phyloP scores from a whole-genome alignment of 1,140 invertebrate species.

The Phortica variegata region DNA sequence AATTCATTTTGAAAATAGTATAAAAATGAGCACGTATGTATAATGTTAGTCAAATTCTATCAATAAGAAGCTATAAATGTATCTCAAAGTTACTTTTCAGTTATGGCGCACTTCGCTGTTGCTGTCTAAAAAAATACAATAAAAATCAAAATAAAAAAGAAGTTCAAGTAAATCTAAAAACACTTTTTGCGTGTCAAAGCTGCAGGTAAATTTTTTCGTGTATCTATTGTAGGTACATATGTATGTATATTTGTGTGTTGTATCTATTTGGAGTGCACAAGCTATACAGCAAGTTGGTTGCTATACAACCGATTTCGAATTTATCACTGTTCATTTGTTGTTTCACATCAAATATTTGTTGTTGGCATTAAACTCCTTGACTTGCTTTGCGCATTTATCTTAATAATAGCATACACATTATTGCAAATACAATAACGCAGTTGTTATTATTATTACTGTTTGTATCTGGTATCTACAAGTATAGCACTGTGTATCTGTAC shows the following conservation, averaged over 20 bases:
- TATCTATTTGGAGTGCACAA: conserved; percentile 14
- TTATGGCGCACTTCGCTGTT: no score
- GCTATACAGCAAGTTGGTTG: neutral
- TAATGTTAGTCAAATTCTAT: no score
- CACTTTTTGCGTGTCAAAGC: no score
- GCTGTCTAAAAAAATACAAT: neutral
- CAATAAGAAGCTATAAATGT: conserved; percentile 28
- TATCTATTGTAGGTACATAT: no score
- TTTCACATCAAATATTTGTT: conserved; percentile 47
- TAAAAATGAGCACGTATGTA: no score
- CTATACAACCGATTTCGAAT: conserved; percentile 7
- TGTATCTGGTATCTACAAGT: neutral
- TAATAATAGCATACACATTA: conserved; percentile 33
- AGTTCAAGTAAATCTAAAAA: no score
- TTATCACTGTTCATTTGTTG: conserved; percentile 41
- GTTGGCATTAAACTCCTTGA: conserved; percentile 30
- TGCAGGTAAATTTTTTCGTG: neutral
- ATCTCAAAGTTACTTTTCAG: no score
- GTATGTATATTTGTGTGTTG: conserved; percentile 1
- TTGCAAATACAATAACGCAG: conserved; percentile 24
- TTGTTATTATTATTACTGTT: neutral
- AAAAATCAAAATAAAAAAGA: neutral
- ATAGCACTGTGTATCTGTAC: neutral
- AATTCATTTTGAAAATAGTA: conserved; percentile 26
- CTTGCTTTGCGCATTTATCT: conserved; percentile 34